Evolutionary conservation across 92 coral and sea anemone genomes (phyloP).

Genomic region (Epizoanthus rinbou): DNA sequence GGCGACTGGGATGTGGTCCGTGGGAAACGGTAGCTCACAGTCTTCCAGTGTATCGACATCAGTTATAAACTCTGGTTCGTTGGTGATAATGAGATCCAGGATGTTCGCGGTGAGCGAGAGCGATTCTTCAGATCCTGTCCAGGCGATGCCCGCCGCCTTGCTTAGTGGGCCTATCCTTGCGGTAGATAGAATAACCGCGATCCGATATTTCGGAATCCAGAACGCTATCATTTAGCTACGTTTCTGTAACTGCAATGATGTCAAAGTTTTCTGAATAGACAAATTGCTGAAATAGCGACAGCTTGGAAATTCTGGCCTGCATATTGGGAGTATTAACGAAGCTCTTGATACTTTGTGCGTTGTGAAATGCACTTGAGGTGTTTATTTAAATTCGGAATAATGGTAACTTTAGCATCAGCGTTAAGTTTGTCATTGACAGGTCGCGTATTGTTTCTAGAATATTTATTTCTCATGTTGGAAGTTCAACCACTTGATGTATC

Average conservation of each 20-base stretch:
- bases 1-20: constrained; percentile 33
- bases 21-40: constrained; percentile 1
- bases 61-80: constrained; percentile 43
- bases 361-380: constrained; percentile 12
- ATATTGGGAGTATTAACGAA: constrained; percentile 16
- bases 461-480: too few relatives aligned
- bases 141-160: not conserved
- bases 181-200: constrained; percentile 17
- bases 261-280: constrained; percentile 37
- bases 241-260: constrained; percentile 35
- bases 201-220: constrained; percentile 6
- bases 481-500: too few relatives aligned
- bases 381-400: too few relatives aligned
- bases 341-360: constrained; percentile 31
- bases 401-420: too few relatives aligned
- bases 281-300: constrained; percentile 18
- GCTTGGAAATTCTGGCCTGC: constrained; percentile 18
- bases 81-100: constrained; percentile 36
- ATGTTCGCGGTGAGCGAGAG: constrained; percentile 3
- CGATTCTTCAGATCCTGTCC: too few relatives aligned
- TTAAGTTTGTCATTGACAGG: too few relatives aligned
- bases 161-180: not conserved
- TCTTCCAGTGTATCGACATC: constrained; percentile 14
- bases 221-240: constrained; percentile 7
- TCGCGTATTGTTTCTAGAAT: too few relatives aligned